Base-by-base conservation (phyloP, 2,113 vertebrate genomes). In the Uria lomvia region DNA sequence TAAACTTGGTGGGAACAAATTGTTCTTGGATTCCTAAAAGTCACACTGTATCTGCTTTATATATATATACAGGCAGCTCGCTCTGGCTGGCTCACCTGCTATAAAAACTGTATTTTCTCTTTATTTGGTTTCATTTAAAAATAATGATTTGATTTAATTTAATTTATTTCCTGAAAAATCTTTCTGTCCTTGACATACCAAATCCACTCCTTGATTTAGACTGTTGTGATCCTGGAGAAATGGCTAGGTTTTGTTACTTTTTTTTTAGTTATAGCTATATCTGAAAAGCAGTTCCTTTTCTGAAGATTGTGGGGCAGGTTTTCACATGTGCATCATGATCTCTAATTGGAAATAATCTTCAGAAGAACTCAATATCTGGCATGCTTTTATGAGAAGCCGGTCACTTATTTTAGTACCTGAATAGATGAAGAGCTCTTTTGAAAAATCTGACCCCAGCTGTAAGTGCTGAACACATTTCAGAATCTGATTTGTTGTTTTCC, bases 1-100 rank as follows among this genome's bases (percentile, higher is more conserved):
- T 92, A 89, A 95, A 92, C 83, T 85, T 72, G 9, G 21, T 87
- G 80, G 58, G 70, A 62, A 94, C 82, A 94, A 96, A 82, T 85
- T 53, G 66, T 78, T 81, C 94, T 86, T 78, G 45, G 65, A 62
- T 88, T 88, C 77, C 77, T 87, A 66, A 72, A 78, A 43, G 66
- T 84, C 50, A 49, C 22, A 34, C 42, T 58, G 0, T 73, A 17
- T 87, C 92, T 95, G 53, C 94, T 89, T 75, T 76, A 83, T 80
- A 84, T 74, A 20, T 63, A 74, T 86, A 90, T 84, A 60, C 36
- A 60, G 38, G 24, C 76, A 29, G 30, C 23, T 86, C 87, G 94
- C 91, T 83, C 76, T 92, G 34, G 62, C 76, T 85, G 63, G n/a
- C 50, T 90, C 74, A 66, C 66, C 45, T 92, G 40, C 63, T 59